A percentile compares a stretch with the other conserved stretches of the same genome.
These are phyloP conservation scores for Helobdella robusta DNA, from an alignment of 2,888 invertebrate species.

Conservation along the genomic window DNA sequence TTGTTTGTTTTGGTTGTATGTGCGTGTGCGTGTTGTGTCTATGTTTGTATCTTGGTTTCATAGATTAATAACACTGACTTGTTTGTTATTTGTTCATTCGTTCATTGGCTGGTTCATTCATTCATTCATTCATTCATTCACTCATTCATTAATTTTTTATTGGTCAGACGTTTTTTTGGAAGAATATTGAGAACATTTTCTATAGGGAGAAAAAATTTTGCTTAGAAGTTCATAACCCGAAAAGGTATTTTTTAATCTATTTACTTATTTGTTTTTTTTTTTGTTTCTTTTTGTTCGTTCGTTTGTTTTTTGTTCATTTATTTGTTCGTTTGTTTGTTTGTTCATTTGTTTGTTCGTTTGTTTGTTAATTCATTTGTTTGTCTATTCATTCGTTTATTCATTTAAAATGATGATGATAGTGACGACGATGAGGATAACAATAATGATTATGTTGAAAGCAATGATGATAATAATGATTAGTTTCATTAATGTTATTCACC, in stretches of 20 bases:
- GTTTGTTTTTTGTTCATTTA: conserved; percentile 44
- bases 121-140: too few relatives aligned
- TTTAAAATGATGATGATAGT: too few relatives aligned
- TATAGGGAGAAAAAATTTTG: conserved; percentile 55
- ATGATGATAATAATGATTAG: too few relatives aligned
- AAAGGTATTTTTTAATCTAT: conserved; percentile 47
- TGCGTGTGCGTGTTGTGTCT: too few relatives aligned
- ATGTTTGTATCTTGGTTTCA: too few relatives aligned
- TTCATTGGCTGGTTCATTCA: too few relatives aligned
- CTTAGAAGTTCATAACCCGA: conserved; percentile 55
- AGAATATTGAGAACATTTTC: conserved; percentile 54
- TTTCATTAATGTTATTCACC: too few relatives aligned
- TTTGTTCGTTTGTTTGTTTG: conserved; percentile 48
- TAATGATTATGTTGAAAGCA: too few relatives aligned
- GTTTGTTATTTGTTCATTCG: too few relatives aligned
- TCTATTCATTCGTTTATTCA: background rate
- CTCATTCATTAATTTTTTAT: background rate
- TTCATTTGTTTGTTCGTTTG: background rate
- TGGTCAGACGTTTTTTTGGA: conserved; percentile 54
- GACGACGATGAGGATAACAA: too few relatives aligned
- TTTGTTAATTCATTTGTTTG: background rate
- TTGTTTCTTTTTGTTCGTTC: background rate
- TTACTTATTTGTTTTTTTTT: background rate
- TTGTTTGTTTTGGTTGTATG: too few relatives aligned
- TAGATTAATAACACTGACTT: too few relatives aligned